Evolutionary conservation across 1,140 invertebrate species (phyloP).

Genomic region (Cydia strobilella): DNA sequence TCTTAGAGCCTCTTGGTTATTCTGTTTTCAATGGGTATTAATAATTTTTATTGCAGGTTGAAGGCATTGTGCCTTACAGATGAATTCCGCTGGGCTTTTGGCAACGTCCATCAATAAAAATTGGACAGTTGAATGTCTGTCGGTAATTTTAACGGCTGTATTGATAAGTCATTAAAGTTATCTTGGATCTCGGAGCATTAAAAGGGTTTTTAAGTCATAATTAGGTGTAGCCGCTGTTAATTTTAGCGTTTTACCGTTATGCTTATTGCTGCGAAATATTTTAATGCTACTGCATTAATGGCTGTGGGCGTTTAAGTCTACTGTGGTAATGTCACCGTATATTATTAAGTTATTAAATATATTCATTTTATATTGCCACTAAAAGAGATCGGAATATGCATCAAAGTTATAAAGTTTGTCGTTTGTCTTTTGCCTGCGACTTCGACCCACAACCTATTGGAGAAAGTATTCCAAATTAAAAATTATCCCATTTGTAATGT

Average conservation of each 20-base stretch:
- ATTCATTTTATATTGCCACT: too few relatives aligned
- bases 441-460: neutral
- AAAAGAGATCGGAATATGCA: too few relatives aligned
- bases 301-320: neutral
- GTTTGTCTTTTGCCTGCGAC: too few relatives aligned
- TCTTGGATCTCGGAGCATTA: constrained; percentile 54
- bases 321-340: neutral
- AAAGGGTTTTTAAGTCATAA: constrained; percentile 49
- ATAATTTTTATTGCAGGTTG: constrained; percentile 77
- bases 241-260: constrained; percentile 35
- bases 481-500: neutral
- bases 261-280: neutral
- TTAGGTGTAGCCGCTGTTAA: constrained; percentile 47
- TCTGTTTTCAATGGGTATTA: constrained; percentile 70
- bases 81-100: constrained; percentile 62
- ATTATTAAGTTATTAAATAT: too few relatives aligned
- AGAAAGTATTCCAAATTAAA: neutral
- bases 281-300: neutral
- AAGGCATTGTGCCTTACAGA: constrained; percentile 67
- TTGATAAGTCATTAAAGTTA: constrained; percentile 60
- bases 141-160: constrained; percentile 54
- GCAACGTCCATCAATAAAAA: constrained; percentile 71
- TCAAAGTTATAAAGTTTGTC: too few relatives aligned
- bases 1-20: constrained; percentile 47
- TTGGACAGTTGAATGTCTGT: constrained; percentile 70